phyloP scores from a whole-genome alignment of 1,140 invertebrate species.

The Fragariocoptes setiger region DNA sequence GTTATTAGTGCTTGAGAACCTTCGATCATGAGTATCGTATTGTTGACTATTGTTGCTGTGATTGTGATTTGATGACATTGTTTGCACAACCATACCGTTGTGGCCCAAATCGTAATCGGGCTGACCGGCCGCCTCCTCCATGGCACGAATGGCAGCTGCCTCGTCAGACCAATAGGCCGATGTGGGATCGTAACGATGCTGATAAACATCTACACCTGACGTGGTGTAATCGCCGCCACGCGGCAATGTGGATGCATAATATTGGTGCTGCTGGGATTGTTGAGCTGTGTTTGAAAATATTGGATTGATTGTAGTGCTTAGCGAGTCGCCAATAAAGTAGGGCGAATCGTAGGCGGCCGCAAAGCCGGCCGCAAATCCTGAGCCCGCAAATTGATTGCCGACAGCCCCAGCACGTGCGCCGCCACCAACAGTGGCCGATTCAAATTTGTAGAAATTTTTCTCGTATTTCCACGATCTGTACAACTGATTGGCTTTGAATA shows the following conservation, averaged over 20 bases:
- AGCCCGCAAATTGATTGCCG: neutral
- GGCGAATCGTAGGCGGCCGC: neutral
- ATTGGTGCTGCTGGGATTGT: neutral
- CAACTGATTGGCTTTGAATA: neutral
- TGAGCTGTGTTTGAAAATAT: slow-evolving; percentile 3
- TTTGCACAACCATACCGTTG: no score
- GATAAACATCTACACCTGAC: neutral
- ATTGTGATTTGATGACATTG: no score
- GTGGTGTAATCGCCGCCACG: neutral
- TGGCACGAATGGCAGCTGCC: neutral
- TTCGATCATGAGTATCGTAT: no score
- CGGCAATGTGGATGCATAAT: neutral
- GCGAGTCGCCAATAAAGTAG: neutral
- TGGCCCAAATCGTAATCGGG: neutral
- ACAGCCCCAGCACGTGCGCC: no score
- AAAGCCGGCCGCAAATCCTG: no score
- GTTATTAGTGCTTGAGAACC: no score
- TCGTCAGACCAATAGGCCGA: neutral
- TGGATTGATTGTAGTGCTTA: slow-evolving; percentile 1
- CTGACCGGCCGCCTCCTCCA: neutral
- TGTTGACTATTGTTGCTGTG: no score
- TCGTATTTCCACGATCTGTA: neutral
- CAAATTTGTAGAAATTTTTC: neutral
- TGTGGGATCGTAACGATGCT: neutral
- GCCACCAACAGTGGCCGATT: no score